phyloP scores from a whole-genome alignment of 1,140 invertebrate species.

The Stegodyphus dumicola region DNA sequence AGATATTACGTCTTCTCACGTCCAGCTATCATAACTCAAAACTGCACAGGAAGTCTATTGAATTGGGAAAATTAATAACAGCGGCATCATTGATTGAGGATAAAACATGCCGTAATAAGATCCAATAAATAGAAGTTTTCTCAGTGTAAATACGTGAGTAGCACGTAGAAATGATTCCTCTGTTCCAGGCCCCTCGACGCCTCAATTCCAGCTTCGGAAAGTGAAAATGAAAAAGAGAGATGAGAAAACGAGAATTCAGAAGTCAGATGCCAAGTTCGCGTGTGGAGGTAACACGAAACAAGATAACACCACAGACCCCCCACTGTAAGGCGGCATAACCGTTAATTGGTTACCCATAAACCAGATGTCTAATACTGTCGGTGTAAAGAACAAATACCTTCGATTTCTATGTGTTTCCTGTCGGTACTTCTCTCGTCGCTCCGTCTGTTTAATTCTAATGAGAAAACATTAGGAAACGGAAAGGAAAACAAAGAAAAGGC shows the following conservation, averaged over 20 bases:
- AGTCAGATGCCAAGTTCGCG: no score
- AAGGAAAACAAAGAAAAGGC: not conserved
- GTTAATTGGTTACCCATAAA: constrained; percentile 28
- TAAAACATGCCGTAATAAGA: constrained; percentile 28
- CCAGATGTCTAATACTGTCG: constrained; percentile 5
- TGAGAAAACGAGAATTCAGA: no score
- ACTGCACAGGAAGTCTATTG: constrained; percentile 36
- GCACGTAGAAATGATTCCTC: constrained; percentile 14
- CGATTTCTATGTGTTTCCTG: constrained; percentile 6
- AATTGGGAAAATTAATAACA: constrained; percentile 29
- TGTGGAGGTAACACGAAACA: no score
- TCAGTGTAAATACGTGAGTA: constrained; percentile 15
- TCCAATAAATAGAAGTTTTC: not conserved
- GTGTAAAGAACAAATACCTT: not conserved
- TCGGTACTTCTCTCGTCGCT: not conserved
- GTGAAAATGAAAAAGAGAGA: no score
- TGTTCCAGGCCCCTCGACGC: no score
- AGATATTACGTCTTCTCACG: not conserved
- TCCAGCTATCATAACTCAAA: constrained; percentile 26
- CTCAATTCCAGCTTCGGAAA: no score
- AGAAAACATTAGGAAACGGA: not conserved
- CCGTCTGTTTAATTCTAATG: not conserved
- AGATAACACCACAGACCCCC: not conserved
- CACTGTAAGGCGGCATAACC: constrained; percentile 4
- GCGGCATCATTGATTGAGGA: not conserved